phyloP scores from a whole-genome alignment of 2,888 invertebrate species.

The Metopia argyrocephala region DNA sequence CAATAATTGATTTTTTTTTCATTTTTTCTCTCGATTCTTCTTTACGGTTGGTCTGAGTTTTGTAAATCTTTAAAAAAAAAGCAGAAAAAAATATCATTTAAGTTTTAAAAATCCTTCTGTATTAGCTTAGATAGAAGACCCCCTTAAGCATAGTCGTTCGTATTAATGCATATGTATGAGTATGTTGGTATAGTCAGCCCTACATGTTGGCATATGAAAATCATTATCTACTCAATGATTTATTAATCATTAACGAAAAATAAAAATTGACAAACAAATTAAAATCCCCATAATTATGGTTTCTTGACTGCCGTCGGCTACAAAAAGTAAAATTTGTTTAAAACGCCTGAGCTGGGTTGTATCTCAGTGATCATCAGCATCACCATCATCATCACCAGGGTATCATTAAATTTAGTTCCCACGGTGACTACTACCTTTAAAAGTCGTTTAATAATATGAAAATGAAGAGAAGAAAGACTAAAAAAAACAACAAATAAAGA shows the following conservation, averaged over 20 bases:
- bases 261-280: constrained; percentile 44
- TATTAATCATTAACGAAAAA: constrained; percentile 33
- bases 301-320: constrained; percentile 53
- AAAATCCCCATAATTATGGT: constrained; percentile 43
- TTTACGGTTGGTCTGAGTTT: not conserved
- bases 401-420: constrained; percentile 38
- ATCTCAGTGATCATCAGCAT: not conserved
- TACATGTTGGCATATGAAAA: not conserved
- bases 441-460: not conserved
- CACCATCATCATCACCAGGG: not conserved
- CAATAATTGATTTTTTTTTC: constrained; percentile 40
- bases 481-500: not conserved
- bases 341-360: constrained; percentile 1
- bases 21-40: not conserved
- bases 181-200: no score
- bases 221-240: constrained; percentile 43
- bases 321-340: constrained; percentile 26
- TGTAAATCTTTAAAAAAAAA: not conserved
- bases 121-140: not conserved
- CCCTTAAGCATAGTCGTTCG: not conserved
- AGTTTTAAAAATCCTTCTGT: not conserved
- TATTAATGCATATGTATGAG: no score
- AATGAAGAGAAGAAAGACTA: not conserved
- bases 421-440: constrained; percentile 34
- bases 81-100: not conserved